phyloP scores from a whole-genome alignment of 2,113 vertebrate species.

The Microtus pennsylvanicus region DNA sequence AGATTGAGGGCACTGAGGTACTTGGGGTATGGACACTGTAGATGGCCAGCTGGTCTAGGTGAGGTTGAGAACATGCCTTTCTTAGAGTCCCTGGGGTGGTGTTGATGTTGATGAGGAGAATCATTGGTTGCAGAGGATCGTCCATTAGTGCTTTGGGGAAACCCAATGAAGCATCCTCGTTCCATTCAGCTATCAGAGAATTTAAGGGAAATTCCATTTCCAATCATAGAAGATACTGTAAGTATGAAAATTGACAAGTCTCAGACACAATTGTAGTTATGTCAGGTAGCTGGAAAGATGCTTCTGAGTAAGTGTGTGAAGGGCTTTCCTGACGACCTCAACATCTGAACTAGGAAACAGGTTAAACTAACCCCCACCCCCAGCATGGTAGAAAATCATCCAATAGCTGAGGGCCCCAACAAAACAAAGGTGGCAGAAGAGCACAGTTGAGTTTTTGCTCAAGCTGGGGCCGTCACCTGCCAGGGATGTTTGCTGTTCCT shows the following conservation, averaged over 20 bases:
- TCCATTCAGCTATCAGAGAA: not conserved
- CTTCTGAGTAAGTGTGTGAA: not conserved
- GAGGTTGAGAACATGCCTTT: not conserved
- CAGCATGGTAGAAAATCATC: not conserved
- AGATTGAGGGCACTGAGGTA: not conserved
- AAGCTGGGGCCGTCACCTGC: not conserved
- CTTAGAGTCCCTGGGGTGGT: not conserved
- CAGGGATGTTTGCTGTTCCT: too few species aligned
- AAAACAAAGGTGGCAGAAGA: not conserved
- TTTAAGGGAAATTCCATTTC: not conserved
- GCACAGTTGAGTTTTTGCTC: not conserved
- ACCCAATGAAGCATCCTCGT: not conserved
- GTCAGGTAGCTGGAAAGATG: too few species aligned
- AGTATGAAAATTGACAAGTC: not conserved
- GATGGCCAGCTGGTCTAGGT: too few species aligned
- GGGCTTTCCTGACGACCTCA: not conserved
- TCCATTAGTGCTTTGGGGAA: not conserved
- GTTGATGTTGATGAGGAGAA: not conserved
- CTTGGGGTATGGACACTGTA: not conserved
- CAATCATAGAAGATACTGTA: not conserved
- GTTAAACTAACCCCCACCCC: not conserved
- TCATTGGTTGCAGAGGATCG: accelerated
- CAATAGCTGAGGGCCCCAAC: not conserved
- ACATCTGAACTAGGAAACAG: not conserved
- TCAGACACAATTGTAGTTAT: not conserved